Percentiles rank a stretch among this genome's conserved stretches.
Evolutionary conservation across 2,888 invertebrate genomes (phyloP).

Genomic region (Dryobotodes eremita): DNA sequence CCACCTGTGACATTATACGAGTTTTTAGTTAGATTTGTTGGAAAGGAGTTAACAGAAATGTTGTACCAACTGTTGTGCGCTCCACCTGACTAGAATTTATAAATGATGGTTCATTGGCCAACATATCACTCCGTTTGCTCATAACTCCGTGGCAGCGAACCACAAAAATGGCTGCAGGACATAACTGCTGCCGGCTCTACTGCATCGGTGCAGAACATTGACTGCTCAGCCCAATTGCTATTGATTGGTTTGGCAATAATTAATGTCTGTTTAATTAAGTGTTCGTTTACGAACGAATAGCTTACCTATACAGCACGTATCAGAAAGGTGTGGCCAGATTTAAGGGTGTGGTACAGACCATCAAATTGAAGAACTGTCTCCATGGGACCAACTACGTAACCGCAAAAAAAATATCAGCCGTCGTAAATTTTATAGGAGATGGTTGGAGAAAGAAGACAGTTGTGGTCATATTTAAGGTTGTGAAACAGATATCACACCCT

Average conservation of each 20-base stretch:
- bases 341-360: too few species aligned
- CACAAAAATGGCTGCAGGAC: slow-evolving; percentile 41
- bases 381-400: too few species aligned
- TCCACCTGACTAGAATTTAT: too few species aligned
- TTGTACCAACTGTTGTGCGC: neutral
- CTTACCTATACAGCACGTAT: too few species aligned
- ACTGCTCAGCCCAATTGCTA: slow-evolving; percentile 26
- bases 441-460: too few species aligned
- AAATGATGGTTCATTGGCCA: neutral
- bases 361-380: too few species aligned
- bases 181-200: slow-evolving; percentile 20
- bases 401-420: too few species aligned
- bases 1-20: neutral
- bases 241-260: slow-evolving; percentile 17
- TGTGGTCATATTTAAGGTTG: too few species aligned
- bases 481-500: too few species aligned
- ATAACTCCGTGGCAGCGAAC: slow-evolving; percentile 24
- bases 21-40: neutral
- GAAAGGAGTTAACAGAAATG: neutral
- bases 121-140: slow-evolving; percentile 1
- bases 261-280: neutral
- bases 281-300: neutral
- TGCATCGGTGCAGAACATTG: slow-evolving; percentile 21
- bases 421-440: too few species aligned
- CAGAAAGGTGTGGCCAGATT: too few species aligned